A percentile compares a stretch with the other conserved stretches of the same genome.
These are phyloP conservation scores for Mustelus asterias DNA, from an alignment of 2,113 vertebrate species.

Conservation along the genomic window DNA sequence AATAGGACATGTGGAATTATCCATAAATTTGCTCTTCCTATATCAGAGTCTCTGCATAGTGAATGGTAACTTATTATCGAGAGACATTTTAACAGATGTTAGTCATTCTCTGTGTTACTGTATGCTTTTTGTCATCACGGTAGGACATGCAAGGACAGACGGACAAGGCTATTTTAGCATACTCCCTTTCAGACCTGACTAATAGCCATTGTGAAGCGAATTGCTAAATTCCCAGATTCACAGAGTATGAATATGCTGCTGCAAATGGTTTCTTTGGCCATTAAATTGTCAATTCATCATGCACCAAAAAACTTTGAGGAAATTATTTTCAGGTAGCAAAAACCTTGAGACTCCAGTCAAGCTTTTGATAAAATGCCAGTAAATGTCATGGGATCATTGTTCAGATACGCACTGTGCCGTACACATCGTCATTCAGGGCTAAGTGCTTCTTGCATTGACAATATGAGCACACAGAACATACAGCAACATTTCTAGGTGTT, in stretches of 20 bases:
- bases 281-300: constrained; percentile 14
- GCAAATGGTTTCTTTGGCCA: neutral
- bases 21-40: neutral
- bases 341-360: constrained; percentile 5
- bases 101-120: neutral
- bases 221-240: neutral
- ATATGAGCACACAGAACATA: neutral
- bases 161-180: neutral
- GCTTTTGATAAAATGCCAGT: neutral
- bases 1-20: neutral
- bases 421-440: neutral
- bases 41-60: too few relatives aligned
- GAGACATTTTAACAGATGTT: neutral
- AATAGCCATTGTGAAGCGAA: neutral
- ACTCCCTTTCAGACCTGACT: neutral
- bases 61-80: neutral
- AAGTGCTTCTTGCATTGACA: neutral
- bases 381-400: neutral
- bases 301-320: neutral
- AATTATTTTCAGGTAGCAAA: neutral
- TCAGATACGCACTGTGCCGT: neutral
- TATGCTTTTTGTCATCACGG: neutral
- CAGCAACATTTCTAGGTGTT: neutral
- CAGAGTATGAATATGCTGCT: neutral
- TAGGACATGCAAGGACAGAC: neutral